These are phyloP conservation scores for Champsocephalus esox DNA, from an alignment of 2,797 vertebrate species.

Conservation along the genomic window DNA sequence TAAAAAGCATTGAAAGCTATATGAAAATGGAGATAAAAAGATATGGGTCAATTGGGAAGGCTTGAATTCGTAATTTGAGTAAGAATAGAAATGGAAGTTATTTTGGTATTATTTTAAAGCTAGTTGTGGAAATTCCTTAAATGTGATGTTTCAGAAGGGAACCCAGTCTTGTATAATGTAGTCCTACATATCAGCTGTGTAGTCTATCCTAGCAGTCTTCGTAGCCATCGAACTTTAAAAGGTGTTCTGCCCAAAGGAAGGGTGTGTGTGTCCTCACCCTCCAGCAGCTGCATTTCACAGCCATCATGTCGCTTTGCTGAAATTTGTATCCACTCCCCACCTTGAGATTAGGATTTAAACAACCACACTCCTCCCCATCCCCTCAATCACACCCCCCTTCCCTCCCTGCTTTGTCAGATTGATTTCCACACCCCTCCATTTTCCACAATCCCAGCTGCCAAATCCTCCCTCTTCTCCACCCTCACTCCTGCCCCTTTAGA, in stretches of 20 bases:
- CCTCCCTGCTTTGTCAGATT: constrained; percentile 25
- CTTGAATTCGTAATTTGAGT: no score
- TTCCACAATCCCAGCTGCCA: constrained; percentile 13
- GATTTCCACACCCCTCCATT: constrained; percentile 12
- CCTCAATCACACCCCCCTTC: constrained; percentile 7
- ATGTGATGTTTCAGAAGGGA: no score
- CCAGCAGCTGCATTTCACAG: constrained; percentile 87
- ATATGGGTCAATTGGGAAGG: no score
- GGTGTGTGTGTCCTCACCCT: constrained; percentile 83
- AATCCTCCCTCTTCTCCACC: constrained; percentile 23
- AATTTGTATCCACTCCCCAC: constrained; percentile 14
- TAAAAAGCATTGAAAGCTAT: no score
- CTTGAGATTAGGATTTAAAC: constrained; percentile 25
- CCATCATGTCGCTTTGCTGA: constrained; percentile 82
- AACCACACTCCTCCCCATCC: constrained; percentile 14
- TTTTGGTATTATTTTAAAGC: no score
- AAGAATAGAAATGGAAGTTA: no score
- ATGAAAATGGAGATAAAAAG: no score
- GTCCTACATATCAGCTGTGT: not conserved
- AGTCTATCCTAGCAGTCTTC: constrained; percentile 20
- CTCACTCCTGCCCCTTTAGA: constrained; percentile 12
- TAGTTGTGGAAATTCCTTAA: no score
- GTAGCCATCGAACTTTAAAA: constrained; percentile 28
- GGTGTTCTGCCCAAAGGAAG: constrained; percentile 65
- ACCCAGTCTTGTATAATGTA: not conserved